Conservation (phyloP, 2,113 vertebrate genomes). For the Siniperca chuatsi region DNA sequence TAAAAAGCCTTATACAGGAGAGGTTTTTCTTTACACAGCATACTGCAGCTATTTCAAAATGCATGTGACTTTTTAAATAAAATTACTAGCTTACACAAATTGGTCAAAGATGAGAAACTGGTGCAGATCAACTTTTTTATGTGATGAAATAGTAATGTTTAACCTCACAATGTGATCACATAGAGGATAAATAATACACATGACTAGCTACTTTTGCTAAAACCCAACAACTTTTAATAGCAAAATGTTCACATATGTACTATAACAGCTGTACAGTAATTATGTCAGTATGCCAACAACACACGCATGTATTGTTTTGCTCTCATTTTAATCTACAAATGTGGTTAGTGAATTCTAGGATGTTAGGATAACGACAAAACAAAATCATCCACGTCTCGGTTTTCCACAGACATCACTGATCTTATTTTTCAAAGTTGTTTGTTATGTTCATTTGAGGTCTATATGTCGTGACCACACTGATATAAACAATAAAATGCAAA, state of each 20-base stretch:
- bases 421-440: background rate
- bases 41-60: slow-evolving; percentile 11
- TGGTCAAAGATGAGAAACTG: background rate
- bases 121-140: background rate
- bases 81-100: background rate
- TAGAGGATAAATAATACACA: background rate
- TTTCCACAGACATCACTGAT: background rate
- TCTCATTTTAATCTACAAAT: background rate
- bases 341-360: background rate
- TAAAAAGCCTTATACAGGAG: slow-evolving; percentile 14
- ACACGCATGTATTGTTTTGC: background rate
- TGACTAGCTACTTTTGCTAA: background rate
- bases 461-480: slow-evolving; percentile 6
- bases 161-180: background rate
- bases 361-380: too few species aligned
- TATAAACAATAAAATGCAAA: background rate
- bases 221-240: background rate
- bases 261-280: background rate
- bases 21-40: slow-evolving; percentile 20
- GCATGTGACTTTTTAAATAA: background rate
- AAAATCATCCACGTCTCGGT: background rate
- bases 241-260: background rate
- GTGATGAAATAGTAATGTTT: background rate
- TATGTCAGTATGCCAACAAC: background rate
- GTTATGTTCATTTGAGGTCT: background rate